Conservation (phyloP, 2,113 vertebrate genomes). For the Xiphophorus hellerii region DNA sequence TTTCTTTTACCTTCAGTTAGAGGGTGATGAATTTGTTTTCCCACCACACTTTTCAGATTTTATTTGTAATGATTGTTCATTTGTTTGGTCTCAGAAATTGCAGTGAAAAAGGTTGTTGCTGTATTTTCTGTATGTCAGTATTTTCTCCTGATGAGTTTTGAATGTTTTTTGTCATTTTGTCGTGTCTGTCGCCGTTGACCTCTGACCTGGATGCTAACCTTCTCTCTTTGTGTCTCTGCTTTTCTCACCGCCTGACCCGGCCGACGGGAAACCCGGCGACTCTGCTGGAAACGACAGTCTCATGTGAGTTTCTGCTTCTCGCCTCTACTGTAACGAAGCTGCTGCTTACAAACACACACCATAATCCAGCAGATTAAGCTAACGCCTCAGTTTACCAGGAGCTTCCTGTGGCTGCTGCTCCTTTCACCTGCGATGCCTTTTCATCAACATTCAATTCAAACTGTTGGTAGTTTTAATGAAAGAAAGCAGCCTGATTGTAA, state of each 20-base stretch:
- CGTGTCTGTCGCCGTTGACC: not conserved
- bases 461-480: not conserved
- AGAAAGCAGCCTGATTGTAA: not conserved
- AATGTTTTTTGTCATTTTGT: not conserved
- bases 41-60: too few species aligned
- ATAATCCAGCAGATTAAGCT: not conserved
- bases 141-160: not conserved
- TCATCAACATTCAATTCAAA: conserved; percentile 22
- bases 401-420: not conserved
- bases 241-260: conserved; percentile 26
- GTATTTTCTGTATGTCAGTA: too few species aligned
- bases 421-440: not conserved
- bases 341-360: too few species aligned
- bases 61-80: not conserved
- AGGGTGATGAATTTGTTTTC: too few species aligned
- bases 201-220: conserved; percentile 35
- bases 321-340: too few species aligned
- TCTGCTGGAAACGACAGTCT: conserved; percentile 59
- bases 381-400: not conserved
- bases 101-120: too few species aligned
- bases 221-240: conserved; percentile 43
- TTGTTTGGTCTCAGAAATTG: too few species aligned
- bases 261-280: conserved; percentile 29
- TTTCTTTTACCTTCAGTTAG: too few species aligned
- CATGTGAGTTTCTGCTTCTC: conserved; percentile 68